Percentiles rank a stretch among this genome's conserved stretches.
Conservation (phyloP, 2,888 invertebrate species). For the Ormyrus thymus region DNA sequence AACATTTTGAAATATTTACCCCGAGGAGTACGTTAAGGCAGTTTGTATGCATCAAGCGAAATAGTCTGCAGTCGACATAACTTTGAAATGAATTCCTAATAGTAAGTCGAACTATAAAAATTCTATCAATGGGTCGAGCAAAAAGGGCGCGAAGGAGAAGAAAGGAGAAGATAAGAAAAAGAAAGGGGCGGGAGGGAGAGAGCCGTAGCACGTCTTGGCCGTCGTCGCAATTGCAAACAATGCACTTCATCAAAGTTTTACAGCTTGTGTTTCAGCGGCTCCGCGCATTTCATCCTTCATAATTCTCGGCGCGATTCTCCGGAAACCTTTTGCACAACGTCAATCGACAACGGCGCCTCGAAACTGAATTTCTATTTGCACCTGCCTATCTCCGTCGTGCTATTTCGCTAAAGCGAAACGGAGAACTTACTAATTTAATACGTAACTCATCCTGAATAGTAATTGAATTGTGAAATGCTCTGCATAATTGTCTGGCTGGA, state of each 20-base stretch:
- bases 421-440: constrained; percentile 31
- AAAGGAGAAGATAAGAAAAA: constrained; percentile 3
- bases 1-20: no score
- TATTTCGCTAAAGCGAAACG: background rate
- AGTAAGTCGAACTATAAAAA: constrained; percentile 25
- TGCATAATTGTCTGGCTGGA: background rate
- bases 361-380: constrained; percentile 12
- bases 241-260: constrained; percentile 50
- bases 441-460: constrained; percentile 30
- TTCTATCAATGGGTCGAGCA: constrained; percentile 28
- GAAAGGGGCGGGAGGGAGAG: constrained; percentile 3
- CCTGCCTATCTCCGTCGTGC: background rate
- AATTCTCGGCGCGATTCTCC: constrained; percentile 30
- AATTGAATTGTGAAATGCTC: constrained; percentile 17
- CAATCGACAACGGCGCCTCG: constrained; percentile 12
- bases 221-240: constrained; percentile 49
- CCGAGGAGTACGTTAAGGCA: no score
- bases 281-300: constrained; percentile 25
- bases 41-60: no score
- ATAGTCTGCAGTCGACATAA: background rate
- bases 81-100: constrained; percentile 32
- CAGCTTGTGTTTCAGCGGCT: constrained; percentile 23
- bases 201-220: constrained; percentile 36
- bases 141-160: constrained; percentile 1
- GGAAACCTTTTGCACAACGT: constrained; percentile 29